Evolutionary conservation across 2,113 vertebrate species (phyloP), one percentile per base, ranked within the genome.

Genomic region (Herpetotheres cachinnans): DNA sequence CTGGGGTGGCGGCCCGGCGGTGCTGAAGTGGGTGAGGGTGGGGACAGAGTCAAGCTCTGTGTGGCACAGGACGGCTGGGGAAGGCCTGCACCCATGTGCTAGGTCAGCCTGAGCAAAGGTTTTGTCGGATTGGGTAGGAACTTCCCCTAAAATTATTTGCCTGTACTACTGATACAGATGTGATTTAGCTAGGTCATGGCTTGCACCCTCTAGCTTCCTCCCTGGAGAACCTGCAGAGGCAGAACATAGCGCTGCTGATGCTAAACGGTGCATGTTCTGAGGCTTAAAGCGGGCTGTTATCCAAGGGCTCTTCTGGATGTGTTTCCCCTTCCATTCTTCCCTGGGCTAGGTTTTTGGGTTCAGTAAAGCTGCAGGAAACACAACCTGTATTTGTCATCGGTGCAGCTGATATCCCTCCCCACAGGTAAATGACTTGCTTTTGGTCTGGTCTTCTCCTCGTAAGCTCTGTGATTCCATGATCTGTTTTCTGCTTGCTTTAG

Each of bases 41-140:
- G 79, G 82, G 38, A 55, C 9, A 2, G 71, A 5, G 30, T 17
- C 21, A 5, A 32, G n/a, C 47, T 69, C 49, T 29, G 22, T 76
- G 69, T 42, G 76, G 54, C n/a, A 18, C 27, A 10, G 76, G 56
- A 3, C 3, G 17, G 14, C 17, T 1, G 4, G 40, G 66, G 36
- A 62, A 36, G 76, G 76, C 52, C 82, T 16, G 42, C 22, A 9
- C 13, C 27, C 12, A 6, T 36, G 78, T 34, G 72, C 30, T 22
- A 5, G 82, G n/a, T 89, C 81, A 84, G 70, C 40, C 72, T 3
- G 91, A 87, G 93, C 86, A 91, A 93, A 95, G 92, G 92, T 56
- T 83, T 90, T 26, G 38, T 25, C 8, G 10, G 7, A 32, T 74
- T 22, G 15, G 36, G 42, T 36, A 24, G 89, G 54, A 84, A 24